Conservation (phyloP, 1,140 invertebrate species). For the Drosophila baimaii region DNA sequence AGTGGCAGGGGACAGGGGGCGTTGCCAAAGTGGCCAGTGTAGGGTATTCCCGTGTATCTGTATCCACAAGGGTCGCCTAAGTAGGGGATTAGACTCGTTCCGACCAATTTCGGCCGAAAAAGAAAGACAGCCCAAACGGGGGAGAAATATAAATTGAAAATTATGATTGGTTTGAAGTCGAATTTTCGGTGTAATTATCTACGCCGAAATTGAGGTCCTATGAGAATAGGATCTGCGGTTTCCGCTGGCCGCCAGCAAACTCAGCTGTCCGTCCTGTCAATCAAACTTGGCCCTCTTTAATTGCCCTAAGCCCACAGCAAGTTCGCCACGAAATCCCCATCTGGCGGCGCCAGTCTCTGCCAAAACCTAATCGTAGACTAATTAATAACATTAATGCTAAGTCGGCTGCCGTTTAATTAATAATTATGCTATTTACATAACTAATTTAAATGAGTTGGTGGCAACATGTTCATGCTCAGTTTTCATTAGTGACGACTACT, state of each 20-base stretch:
- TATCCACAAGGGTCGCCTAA: conserved; percentile 22
- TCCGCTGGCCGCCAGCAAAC: conserved; percentile 36
- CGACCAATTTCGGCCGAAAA: conserved; percentile 32
- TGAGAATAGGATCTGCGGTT: conserved; percentile 58
- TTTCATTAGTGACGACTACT: conserved; percentile 58
- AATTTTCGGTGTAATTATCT: conserved; percentile 65
- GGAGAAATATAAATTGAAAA: conserved; percentile 58
- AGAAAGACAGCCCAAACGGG: conserved; percentile 34
- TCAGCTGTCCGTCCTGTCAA: conserved; percentile 45
- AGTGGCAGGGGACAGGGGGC: conserved; percentile 16
- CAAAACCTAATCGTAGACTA: conserved; percentile 27
- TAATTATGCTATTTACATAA: conserved; percentile 75
- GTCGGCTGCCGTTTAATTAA: conserved; percentile 61
- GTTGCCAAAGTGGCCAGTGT: conserved; percentile 33
- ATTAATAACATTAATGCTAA: conserved; percentile 68
- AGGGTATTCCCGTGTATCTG: conserved; percentile 20
- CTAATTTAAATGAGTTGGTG: conserved; percentile 69
- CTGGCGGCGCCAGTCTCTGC: conserved; percentile 28
- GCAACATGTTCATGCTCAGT: conserved; percentile 73
- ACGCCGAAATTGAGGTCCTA: conserved; percentile 64
- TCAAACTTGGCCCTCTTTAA: conserved; percentile 38
- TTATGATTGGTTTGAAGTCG: conserved; percentile 61
- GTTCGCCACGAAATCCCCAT: not conserved
- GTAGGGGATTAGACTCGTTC: conserved; percentile 63
- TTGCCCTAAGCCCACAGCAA: conserved; percentile 24